Evolutionary conservation across 2,888 invertebrate species (phyloP).

Genomic region (Mamestra brassicae): DNA sequence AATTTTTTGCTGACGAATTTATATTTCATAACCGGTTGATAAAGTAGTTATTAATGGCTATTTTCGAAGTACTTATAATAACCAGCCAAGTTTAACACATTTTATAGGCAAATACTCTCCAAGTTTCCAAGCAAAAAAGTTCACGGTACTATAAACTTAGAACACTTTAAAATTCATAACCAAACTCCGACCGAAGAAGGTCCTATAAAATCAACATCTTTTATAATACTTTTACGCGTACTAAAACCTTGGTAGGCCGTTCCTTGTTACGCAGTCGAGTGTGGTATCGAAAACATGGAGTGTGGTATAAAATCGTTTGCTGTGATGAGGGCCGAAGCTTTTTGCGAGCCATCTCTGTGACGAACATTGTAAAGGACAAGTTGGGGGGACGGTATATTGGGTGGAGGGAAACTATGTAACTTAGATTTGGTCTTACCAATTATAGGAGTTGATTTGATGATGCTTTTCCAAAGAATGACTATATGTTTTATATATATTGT

Average conservation of each 20-base stretch:
- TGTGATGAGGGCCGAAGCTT: conserved; percentile 51
- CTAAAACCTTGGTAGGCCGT: conserved; percentile 25
- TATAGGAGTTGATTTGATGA: too few relatives aligned
- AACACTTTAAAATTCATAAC: conserved; percentile 40
- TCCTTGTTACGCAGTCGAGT: conserved; percentile 39
- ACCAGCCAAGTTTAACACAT: not conserved
- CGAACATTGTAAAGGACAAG: conserved; percentile 62
- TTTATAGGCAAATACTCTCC: not conserved
- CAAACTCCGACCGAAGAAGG: not conserved
- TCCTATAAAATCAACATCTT: conserved; percentile 34
- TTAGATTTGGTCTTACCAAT: not conserved
- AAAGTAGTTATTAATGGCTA: too few relatives aligned
- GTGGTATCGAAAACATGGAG: conserved; percentile 54
- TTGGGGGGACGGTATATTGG: conserved; percentile 27
- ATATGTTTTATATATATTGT: too few relatives aligned
- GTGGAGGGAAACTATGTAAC: not conserved
- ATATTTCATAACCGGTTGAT: not conserved
- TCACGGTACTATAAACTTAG: conserved; percentile 8
- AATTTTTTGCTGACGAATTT: too few relatives aligned
- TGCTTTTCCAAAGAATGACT: too few relatives aligned
- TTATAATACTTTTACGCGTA: conserved; percentile 6
- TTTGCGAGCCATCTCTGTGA: conserved; percentile 51
- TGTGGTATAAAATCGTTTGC: conserved; percentile 58
- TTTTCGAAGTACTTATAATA: not conserved
- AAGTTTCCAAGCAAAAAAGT: conserved; percentile 34